These are phyloP conservation scores for Zaprionus tsacasi DNA, from an alignment of 1,140 invertebrate species.

Conservation along the genomic window DNA sequence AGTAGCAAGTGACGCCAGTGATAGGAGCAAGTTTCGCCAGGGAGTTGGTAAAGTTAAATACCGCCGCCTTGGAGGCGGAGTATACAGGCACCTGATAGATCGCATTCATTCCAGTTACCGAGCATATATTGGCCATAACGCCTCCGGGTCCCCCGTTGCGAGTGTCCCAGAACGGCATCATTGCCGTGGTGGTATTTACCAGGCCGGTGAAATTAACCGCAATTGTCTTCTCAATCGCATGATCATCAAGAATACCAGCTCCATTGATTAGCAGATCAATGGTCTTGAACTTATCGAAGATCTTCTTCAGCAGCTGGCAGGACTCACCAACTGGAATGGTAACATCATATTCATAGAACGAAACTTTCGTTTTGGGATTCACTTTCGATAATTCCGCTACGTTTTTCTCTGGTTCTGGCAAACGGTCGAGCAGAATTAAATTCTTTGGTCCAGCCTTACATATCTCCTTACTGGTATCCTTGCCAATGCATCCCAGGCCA, in stretches of 20 bases:
- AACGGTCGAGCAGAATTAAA: conserved; percentile 68
- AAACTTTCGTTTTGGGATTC: conserved; percentile 70
- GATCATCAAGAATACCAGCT: conserved; percentile 75
- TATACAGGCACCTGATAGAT: conserved; percentile 84
- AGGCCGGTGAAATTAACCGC: conserved; percentile 78
- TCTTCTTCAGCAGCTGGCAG: conserved; percentile 59
- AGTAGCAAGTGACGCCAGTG: conserved; percentile 64
- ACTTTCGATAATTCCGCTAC: conserved; percentile 63
- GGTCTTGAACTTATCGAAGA: conserved; percentile 64
- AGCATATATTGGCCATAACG: conserved; percentile 87
- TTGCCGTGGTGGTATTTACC: conserved; percentile 75
- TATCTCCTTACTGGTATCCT: conserved; percentile 66
- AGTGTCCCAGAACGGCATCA: conserved; percentile 85
- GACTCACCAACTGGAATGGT: conserved; percentile 58
- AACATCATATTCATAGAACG: conserved; percentile 71
- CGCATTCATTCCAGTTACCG: conserved; percentile 86
- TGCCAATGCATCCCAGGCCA: conserved; percentile 72
- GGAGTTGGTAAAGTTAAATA: conserved; percentile 84
- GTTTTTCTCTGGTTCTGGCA: conserved; percentile 59
- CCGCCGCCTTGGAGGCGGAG: conserved; percentile 84
- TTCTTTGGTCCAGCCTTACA: conserved; percentile 66
- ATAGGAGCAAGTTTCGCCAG: conserved; percentile 66
- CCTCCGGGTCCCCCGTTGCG: conserved; percentile 87
- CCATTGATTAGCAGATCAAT: conserved; percentile 78
- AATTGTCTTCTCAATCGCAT: conserved; percentile 73